These are phyloP conservation scores for Xestia c-nigrum DNA, from an alignment of 2,888 invertebrate species.

Conservation along the genomic window DNA sequence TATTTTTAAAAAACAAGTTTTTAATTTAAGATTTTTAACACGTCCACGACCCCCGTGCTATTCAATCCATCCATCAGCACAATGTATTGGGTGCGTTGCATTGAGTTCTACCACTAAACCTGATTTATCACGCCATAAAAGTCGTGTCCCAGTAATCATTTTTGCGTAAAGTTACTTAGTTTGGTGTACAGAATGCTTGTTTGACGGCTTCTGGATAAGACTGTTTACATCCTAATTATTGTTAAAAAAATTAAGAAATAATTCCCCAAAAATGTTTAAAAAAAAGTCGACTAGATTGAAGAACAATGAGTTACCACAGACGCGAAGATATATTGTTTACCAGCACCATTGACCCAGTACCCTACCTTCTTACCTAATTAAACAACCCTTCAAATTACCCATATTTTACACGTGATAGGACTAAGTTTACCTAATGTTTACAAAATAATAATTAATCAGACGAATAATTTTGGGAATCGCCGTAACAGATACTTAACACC, in stretches of 20 bases:
- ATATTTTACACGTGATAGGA: not conserved
- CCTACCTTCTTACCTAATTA: not conserved
- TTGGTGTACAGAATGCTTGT: too few species aligned
- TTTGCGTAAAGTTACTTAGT: too few species aligned
- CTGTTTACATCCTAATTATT: too few species aligned
- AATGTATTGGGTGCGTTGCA: too few species aligned
- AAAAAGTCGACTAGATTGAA: not conserved
- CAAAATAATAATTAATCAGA: conserved; percentile 3
- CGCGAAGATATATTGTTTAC: not conserved
- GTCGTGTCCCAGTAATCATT: too few species aligned
- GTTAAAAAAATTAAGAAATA: not conserved
- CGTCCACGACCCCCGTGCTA: too few species aligned
- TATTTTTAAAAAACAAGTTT: too few species aligned
- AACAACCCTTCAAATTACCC: conserved; percentile 13
- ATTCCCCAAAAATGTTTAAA: not conserved
- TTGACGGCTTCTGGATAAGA: too few species aligned
- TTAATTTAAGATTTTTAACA: too few species aligned
- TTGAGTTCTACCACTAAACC: too few species aligned
- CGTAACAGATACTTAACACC: conserved; percentile 14
- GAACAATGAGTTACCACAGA: not conserved
- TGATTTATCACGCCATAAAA: too few species aligned
- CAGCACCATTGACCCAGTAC: not conserved
- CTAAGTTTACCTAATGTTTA: conserved; percentile 7
- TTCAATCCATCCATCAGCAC: too few species aligned
- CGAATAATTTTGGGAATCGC: conserved; percentile 4